Conservation (phyloP, 2,113 vertebrate species). For the Electrona antarctica region DNA sequence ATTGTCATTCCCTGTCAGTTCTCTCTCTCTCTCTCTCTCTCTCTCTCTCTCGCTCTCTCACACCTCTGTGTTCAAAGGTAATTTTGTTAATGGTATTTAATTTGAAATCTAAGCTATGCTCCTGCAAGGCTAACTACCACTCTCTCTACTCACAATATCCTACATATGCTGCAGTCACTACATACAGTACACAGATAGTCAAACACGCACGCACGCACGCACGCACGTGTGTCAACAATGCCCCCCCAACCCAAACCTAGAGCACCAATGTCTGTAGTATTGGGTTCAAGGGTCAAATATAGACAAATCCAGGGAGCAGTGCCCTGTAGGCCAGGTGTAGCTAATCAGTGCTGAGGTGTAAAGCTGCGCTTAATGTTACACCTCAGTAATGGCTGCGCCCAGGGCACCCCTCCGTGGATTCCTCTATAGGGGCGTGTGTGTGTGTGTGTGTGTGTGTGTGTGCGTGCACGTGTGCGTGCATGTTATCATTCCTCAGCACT, state of each 20-base stretch:
- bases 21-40: not conserved
- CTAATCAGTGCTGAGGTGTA: no score
- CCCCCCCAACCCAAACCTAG: not conserved
- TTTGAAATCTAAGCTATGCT: constrained; percentile 58
- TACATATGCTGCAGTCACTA: no score
- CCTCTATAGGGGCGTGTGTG: not conserved
- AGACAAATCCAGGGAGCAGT: no score
- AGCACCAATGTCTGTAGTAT: constrained; percentile 14
- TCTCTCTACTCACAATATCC: not conserved
- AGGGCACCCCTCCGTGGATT: no score
- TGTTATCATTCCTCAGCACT: constrained; percentile 78
- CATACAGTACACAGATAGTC: no score
- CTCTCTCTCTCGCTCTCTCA: constrained; percentile 20
- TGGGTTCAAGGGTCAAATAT: constrained; percentile 27
- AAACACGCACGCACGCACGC: no score
- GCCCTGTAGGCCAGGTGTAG: no score
- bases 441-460: constrained; percentile 9
- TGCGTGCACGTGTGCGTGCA: constrained; percentile 24
- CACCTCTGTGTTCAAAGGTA: constrained; percentile 32
- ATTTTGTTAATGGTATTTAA: constrained; percentile 61
- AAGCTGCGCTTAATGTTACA: no score
- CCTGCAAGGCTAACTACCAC: constrained; percentile 34
- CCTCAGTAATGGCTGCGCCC: no score
- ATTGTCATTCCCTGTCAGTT: constrained; percentile 53
- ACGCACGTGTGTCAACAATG: no score